Percentiles rank a stretch among this genome's conserved stretches.
phyloP scores from a whole-genome alignment of 2,888 invertebrate genomes.

The Malthinus flaveolus region DNA sequence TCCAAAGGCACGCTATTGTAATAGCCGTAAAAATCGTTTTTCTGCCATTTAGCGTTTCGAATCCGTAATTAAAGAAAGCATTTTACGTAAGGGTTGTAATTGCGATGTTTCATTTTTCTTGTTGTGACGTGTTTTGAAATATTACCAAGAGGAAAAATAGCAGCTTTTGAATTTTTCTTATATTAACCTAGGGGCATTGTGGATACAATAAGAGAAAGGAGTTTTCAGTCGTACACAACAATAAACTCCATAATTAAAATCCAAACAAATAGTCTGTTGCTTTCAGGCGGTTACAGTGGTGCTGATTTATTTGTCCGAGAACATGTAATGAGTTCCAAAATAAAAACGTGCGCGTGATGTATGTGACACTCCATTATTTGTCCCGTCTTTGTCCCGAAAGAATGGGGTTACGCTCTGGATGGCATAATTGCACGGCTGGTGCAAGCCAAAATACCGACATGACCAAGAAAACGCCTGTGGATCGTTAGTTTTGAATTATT shows the following conservation, averaged over 20 bases:
- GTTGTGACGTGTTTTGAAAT: neutral
- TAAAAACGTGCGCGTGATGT: constrained; percentile 36
- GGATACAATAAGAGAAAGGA: constrained; percentile 4
- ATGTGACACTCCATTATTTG: constrained; percentile 37
- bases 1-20: constrained; percentile 2
- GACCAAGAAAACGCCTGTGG: constrained; percentile 24
- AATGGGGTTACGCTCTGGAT: constrained; percentile 30
- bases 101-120: neutral
- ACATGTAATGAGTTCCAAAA: constrained; percentile 37
- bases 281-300: constrained; percentile 26
- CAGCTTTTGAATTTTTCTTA: constrained; percentile 3
- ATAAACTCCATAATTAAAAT: constrained; percentile 25
- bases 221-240: constrained; percentile 15
- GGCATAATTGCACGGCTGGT: constrained; percentile 27
- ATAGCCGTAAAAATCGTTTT: neutral
- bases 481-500: constrained; percentile 29
- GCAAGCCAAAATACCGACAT: constrained; percentile 21
- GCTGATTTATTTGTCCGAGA: constrained; percentile 35
- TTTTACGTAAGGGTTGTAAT: neutral
- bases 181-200: neutral
- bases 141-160: constrained; percentile 17
- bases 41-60: neutral
- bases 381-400: constrained; percentile 33
- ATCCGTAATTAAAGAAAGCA: neutral
- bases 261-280: constrained; percentile 24